Evolutionary conservation across 2,113 vertebrate genomes (phyloP).

Genomic region (Pygoscelis antarcticus): DNA sequence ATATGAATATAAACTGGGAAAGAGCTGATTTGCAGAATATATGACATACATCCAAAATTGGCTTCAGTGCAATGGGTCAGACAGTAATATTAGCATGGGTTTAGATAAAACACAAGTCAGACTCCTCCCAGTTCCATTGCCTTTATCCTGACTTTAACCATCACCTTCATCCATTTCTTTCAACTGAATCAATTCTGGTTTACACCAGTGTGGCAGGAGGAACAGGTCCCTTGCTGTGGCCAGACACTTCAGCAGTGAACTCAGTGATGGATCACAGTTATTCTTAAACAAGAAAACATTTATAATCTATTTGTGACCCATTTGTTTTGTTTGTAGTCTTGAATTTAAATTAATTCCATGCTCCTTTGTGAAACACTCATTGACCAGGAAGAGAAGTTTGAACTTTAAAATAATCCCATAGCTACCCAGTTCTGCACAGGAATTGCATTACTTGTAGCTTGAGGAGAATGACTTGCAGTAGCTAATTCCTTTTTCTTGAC

Average conservation of each 20-base stretch:
- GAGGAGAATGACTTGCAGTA: background rate
- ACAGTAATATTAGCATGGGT: background rate
- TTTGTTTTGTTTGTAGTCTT: slow-evolving; percentile 1
- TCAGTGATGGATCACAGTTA: background rate
- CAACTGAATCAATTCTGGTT: background rate
- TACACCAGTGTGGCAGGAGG: background rate
- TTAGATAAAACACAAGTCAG: background rate
- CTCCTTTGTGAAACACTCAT: background rate
- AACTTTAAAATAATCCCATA: slow-evolving; percentile 1
- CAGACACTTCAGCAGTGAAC: background rate
- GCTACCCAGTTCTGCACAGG: background rate
- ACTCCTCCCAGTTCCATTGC: background rate
- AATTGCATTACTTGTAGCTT: background rate
- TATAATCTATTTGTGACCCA: background rate
- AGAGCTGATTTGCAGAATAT: background rate
- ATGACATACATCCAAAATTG: background rate
- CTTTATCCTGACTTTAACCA: background rate
- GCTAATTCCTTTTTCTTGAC: background rate
- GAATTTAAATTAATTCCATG: slow-evolving; percentile 21
- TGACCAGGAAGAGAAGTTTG: background rate
- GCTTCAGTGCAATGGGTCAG: background rate
- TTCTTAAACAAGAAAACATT: slow-evolving; percentile 24
- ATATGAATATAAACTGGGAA: background rate
- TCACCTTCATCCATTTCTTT: background rate
- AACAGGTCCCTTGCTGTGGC: background rate